phyloP scores from a whole-genome alignment of 2,113 vertebrate species.

The Bambusicola thoracicus region DNA sequence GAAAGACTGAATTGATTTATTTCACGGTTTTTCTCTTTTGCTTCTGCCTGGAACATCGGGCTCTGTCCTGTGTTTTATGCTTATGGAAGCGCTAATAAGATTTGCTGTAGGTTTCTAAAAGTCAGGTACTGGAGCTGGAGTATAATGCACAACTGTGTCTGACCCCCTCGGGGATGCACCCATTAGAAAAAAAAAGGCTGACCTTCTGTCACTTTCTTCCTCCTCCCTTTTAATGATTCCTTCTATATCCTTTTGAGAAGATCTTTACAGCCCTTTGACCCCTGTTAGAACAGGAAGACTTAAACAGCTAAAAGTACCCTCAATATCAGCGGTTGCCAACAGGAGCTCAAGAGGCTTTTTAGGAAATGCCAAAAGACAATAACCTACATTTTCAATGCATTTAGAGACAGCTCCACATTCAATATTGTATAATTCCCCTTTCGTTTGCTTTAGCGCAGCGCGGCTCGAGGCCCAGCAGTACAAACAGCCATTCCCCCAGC shows the following conservation, averaged over 20 bases:
- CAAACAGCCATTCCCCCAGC: not conserved
- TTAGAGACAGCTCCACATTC: conserved; percentile 66
- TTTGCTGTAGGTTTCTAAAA: conserved; percentile 69
- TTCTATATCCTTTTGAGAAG: conserved; percentile 81
- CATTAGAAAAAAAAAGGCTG: conserved; percentile 78
- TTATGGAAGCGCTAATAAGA: conserved; percentile 70
- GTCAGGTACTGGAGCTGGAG: conserved; percentile 71
- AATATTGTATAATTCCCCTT: conserved; percentile 59
- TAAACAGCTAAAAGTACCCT: conserved; percentile 79
- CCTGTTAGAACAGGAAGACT: conserved; percentile 80
- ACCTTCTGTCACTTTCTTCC: conserved; percentile 79
- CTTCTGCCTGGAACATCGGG: conserved; percentile 20
- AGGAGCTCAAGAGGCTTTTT: conserved; percentile 79
- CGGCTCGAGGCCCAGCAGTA: not conserved
- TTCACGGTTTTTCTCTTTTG: conserved; percentile 51
- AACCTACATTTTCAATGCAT: conserved; percentile 67
- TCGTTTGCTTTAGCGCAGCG: conserved; percentile 55
- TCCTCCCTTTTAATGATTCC: conserved; percentile 82
- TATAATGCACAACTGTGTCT: conserved; percentile 63
- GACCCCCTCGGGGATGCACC: conserved; percentile 74
- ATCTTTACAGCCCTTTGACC: conserved; percentile 83
- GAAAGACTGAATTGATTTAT: conserved; percentile 63
- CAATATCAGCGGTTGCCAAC: conserved; percentile 61
- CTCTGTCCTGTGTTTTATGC: conserved; percentile 36
- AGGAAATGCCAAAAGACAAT: conserved; percentile 78